Evolutionary conservation across 1,140 invertebrate species (phyloP).

Genomic region (Wiebesia pumilae): DNA sequence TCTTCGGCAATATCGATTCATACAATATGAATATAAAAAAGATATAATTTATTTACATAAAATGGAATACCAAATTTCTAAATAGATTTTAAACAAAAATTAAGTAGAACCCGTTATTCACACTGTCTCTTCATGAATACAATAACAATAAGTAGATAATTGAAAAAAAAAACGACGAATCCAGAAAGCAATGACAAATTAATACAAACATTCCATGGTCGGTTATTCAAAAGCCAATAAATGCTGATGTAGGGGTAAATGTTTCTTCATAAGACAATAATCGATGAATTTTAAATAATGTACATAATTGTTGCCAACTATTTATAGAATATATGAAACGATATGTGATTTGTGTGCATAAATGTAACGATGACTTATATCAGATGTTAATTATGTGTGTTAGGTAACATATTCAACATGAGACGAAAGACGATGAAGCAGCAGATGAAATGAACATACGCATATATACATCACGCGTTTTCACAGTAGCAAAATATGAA

Average conservation of each 20-base stretch:
- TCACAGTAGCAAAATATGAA: background rate
- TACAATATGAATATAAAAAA: background rate
- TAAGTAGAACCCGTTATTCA: background rate
- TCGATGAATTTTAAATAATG: slow-evolving; percentile 4
- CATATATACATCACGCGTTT: slow-evolving; percentile 25
- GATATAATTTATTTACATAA: background rate
- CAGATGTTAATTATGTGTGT: slow-evolving; percentile 9
- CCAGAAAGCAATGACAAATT: slow-evolving; percentile 26
- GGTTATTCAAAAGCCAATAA: slow-evolving; percentile 7
- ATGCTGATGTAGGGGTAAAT: background rate
- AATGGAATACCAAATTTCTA: background rate
- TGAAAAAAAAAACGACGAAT: slow-evolving; percentile 10
- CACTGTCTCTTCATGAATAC: background rate
- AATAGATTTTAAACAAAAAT: background rate
- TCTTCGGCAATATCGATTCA: background rate
- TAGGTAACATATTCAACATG: slow-evolving; percentile 35
- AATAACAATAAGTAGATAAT: slow-evolving; percentile 10
- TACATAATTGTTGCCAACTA: background rate
- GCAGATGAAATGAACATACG: slow-evolving; percentile 19
- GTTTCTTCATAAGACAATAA: slow-evolving; percentile 21
- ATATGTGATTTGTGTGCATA: slow-evolving; percentile 1
- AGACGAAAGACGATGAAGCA: slow-evolving; percentile 13
- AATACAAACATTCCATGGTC: background rate
- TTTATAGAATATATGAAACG: slow-evolving; percentile 11
- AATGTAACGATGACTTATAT: slow-evolving; percentile 28